A percentile compares a stretch with the other conserved stretches of the same genome.
These are phyloP conservation scores for Microcebus jonahi DNA, from an alignment of 2,113 vertebrate genomes.

Conservation along the genomic window DNA sequence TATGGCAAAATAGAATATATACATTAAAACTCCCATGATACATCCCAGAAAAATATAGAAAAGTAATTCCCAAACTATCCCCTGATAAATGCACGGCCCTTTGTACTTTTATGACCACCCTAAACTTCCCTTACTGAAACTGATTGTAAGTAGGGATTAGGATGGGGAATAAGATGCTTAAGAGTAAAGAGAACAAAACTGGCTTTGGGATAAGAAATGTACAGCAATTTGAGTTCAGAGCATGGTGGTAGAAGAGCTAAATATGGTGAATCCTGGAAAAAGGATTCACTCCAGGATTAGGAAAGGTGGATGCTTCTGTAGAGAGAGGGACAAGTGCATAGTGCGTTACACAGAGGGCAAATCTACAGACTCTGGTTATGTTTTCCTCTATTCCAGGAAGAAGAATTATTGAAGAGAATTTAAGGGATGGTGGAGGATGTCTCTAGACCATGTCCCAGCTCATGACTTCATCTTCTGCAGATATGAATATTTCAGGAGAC, in stretches of 20 bases:
- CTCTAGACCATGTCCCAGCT: background rate
- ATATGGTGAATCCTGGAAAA: background rate
- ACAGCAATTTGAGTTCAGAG: background rate
- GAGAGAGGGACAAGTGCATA: background rate
- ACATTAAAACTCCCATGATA: background rate
- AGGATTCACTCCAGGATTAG: background rate
- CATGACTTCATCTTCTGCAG: background rate
- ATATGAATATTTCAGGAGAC: background rate
- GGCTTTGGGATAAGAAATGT: background rate
- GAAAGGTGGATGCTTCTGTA: background rate
- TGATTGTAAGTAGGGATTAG: background rate
- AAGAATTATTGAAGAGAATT: background rate
- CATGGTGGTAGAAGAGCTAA: background rate
- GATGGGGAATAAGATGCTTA: background rate
- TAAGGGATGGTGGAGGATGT: background rate
- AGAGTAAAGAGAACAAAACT: background rate
- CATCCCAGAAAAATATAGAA: background rate
- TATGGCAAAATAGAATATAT: background rate
- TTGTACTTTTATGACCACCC: background rate
- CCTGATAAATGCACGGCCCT: background rate
- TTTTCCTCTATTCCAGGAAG: background rate
- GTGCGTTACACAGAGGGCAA: background rate
- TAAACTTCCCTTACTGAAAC: constrained; percentile 18
- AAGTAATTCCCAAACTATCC: background rate
- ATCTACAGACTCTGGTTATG: background rate